Evolutionary conservation across 2,113 vertebrate genomes (phyloP), one percentile per base, ranked within the genome.

Genomic region (Salvator merianae): DNA sequence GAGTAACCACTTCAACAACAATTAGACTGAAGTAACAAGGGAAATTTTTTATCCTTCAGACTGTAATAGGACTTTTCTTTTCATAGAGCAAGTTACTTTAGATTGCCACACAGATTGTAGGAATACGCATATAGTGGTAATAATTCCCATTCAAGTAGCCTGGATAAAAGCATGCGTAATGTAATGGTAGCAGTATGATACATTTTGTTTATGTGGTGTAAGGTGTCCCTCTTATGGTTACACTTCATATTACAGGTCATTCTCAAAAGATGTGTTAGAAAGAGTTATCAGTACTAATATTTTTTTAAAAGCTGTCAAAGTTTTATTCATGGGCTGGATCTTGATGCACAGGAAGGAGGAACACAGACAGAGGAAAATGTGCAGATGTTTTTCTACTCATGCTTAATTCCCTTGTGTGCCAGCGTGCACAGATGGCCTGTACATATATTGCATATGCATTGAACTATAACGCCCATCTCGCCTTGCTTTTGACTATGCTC

Each of bases 191-290:
- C 2, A 38, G 69, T 24, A 8, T 71, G 1, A 22, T 36, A 70
- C 24, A 55, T 12, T 70, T 38, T 7, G 9, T 78, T 43, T 69
- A 22, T 40, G 40, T 71, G 50, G 62, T 18, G 43, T 62, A 38
- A 72, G 36, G 32, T 36, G 34, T 78, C 83, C 75, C 83, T 77
- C 66, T 84, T 59, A 36, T 84, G 65, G 38, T 34, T 84, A 32
- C 59, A 32, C 71, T 14, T 71, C 36, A n/a, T 77, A 77, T 70
- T 81, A 59, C 7, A 30, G 32, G 22, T 50, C n/a, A 20, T 24
- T 81, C 28, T 3, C 9, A 32, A 43, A 47, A 30, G 7, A 30
- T 38, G 5, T 18, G 2, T 24, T 14, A n/a, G 53, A 62, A 77
- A 77, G 2, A 59, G 55, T 59, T 32, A 73, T 12, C 18, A 22